A percentile compares a stretch with the other conserved stretches of the same genome.
Evolutionary conservation across 2,797 vertebrate species (phyloP).

Genomic region (Poecilia gillii): DNA sequence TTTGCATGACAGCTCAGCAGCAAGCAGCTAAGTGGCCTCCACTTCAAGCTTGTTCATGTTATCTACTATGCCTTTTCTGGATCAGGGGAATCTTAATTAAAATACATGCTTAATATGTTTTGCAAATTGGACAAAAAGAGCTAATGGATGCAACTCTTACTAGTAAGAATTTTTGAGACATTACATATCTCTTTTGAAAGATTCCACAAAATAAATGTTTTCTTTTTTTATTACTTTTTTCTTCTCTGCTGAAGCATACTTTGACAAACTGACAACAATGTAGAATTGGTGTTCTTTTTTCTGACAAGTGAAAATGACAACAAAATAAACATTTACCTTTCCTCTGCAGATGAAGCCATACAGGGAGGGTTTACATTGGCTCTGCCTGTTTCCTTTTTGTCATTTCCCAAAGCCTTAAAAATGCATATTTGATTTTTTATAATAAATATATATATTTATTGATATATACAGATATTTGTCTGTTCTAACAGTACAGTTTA

Average conservation of each 20-base stretch:
- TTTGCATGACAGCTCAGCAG: conserved; percentile 46
- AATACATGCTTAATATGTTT: background rate
- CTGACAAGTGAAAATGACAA: conserved; percentile 36
- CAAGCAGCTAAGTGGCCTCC: conserved; percentile 26
- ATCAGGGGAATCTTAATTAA: background rate
- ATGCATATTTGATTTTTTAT: conserved; percentile 13
- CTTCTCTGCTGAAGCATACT: conserved; percentile 13
- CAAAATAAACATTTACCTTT: conserved; percentile 50
- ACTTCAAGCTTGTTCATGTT: conserved; percentile 16
- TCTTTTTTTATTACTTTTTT: conserved; percentile 1
- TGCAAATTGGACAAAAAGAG: background rate
- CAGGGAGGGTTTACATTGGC: background rate
- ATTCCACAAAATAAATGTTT: conserved; percentile 8
- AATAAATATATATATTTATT: background rate
- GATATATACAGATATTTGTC: background rate
- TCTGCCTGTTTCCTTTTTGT: conserved; percentile 17
- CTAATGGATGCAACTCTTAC: background rate
- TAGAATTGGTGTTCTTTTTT: conserved; percentile 34
- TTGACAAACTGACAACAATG: conserved; percentile 37
- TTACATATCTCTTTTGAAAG: background rate
- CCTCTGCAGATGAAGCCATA: conserved; percentile 16
- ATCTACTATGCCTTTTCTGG: conserved; percentile 14
- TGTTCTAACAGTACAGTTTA: background rate
- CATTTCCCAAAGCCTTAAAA: conserved; percentile 27
- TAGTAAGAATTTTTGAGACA: background rate